These are phyloP conservation scores for Phyllopteryx taeniolatus DNA, from an alignment of 2,113 vertebrate genomes.

Conservation along the genomic window DNA sequence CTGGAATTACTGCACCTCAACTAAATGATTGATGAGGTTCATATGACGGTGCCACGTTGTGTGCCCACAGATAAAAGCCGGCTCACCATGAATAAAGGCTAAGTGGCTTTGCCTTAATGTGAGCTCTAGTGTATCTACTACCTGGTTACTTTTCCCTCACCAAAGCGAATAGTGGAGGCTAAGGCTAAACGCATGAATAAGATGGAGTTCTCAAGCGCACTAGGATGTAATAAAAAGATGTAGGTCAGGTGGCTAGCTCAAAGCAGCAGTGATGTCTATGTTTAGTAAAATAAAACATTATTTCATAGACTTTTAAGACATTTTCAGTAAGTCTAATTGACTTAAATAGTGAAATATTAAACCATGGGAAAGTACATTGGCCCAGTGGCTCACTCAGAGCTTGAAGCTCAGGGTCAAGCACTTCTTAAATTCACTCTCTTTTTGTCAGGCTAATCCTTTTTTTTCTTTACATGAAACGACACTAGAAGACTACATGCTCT, in stretches of 20 bases:
- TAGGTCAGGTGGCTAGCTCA: constrained; percentile 12
- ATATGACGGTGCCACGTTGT: constrained; percentile 9
- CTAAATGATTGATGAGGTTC: constrained; percentile 17
- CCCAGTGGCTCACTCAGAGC: constrained; percentile 40
- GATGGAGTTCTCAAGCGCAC: constrained; percentile 32
- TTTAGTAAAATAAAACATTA: constrained; percentile 34
- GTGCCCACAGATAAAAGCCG: constrained; percentile 21
- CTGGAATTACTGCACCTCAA: constrained; percentile 18
- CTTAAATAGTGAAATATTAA: constrained; percentile 73
- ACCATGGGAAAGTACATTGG: constrained; percentile 61
- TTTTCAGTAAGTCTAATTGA: constrained; percentile 41
- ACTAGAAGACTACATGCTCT: constrained; percentile 26
- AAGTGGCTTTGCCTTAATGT: constrained; percentile 28
- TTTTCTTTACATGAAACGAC: constrained; percentile 33
- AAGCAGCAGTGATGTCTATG: constrained; percentile 33
- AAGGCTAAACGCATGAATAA: constrained; percentile 21
- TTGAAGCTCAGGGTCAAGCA: constrained; percentile 47
- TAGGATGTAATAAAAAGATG: constrained; percentile 30
- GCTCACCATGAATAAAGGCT: constrained; percentile 18
- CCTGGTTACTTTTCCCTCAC: neutral
- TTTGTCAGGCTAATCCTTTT: constrained; percentile 26
- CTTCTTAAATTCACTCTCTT: constrained; percentile 53
- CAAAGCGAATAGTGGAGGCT: neutral
- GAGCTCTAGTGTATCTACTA: constrained; percentile 16
- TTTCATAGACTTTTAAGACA: constrained; percentile 48